Conservation (phyloP, 1,140 invertebrate species). For the Helicoverpa zea region DNA sequence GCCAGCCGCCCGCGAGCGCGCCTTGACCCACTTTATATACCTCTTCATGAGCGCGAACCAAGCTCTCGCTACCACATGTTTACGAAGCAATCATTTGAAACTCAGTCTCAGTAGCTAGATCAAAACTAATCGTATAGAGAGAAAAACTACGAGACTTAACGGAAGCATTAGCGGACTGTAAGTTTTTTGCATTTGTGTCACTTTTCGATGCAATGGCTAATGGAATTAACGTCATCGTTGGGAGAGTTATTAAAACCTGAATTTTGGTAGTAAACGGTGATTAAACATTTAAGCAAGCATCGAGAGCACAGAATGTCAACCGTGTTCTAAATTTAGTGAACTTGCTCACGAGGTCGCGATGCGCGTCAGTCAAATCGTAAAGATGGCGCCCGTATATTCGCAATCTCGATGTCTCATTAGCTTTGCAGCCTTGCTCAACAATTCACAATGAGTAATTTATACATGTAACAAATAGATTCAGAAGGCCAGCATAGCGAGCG, state of each 20-base stretch:
- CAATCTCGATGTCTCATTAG: constrained; percentile 67
- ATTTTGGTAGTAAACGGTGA: constrained; percentile 12
- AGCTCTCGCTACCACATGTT: constrained; percentile 55
- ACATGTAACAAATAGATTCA: constrained; percentile 58
- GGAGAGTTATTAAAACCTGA: not conserved
- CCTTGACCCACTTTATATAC: constrained; percentile 78
- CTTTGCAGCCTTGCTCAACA: constrained; percentile 67
- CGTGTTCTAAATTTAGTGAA: constrained; percentile 72
- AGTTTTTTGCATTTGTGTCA: no score
- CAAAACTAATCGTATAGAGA: no score
- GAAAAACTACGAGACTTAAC: no score
- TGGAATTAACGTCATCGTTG: not conserved
- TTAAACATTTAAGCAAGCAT: constrained; percentile 32
- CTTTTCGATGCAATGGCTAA: no score
- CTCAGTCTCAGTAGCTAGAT: not conserved
- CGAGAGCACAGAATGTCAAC: constrained; percentile 60
- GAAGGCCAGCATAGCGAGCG: constrained; percentile 58
- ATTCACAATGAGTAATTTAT: constrained; percentile 65
- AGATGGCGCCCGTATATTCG: constrained; percentile 73
- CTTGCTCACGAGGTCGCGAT: constrained; percentile 72
- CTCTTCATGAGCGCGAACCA: constrained; percentile 39
- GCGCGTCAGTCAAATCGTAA: constrained; percentile 72
- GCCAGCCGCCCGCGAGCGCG: constrained; percentile 65
- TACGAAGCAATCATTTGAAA: constrained; percentile 52
- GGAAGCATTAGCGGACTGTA: no score